phyloP scores from a whole-genome alignment of 2,113 vertebrate genomes.

The Phoxinus phoxinus region DNA sequence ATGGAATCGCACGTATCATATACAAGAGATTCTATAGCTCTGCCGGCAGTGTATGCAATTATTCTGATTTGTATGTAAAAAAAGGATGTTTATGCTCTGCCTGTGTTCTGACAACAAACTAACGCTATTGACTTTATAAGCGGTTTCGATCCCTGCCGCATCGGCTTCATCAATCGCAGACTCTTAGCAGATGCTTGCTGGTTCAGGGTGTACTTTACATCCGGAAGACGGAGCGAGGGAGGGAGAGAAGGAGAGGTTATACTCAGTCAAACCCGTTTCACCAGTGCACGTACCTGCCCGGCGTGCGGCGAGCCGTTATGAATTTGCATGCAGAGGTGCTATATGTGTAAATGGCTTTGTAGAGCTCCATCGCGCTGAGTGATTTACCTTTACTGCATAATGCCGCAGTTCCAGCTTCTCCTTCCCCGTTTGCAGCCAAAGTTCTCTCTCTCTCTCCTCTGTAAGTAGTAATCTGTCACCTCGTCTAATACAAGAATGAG shows the following conservation, averaged over 20 bases:
- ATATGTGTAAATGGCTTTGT: conserved; percentile 65
- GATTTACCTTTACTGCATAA: conserved; percentile 78
- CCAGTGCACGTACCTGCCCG: conserved; percentile 50
- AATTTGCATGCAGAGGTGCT: conserved; percentile 48
- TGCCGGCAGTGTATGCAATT: neutral
- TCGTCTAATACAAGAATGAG: conserved; percentile 67
- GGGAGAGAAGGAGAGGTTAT: conserved; percentile 47
- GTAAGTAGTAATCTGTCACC: conserved; percentile 77
- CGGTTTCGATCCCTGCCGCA: conserved; percentile 7
- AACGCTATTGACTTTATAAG: conserved; percentile 31
- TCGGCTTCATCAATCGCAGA: conserved; percentile 24
- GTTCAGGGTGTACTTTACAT: conserved; percentile 7
- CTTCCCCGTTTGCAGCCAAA: conserved; percentile 65
- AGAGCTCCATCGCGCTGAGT: conserved; percentile 68
- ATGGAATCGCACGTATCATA: conserved; percentile 11
- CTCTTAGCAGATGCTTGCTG: conserved; percentile 27
- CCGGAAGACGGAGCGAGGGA: neutral
- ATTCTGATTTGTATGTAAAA: neutral
- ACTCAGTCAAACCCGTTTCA: conserved; percentile 47
- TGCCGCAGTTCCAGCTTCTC: conserved; percentile 70
- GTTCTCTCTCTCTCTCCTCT: conserved; percentile 68
- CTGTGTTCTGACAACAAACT: neutral
- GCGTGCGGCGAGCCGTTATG: conserved; percentile 1
- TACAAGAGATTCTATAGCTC: neutral
- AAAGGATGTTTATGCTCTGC: neutral